Conservation (phyloP, 1,140 invertebrate species). For the Microplitis demolitor region DNA sequence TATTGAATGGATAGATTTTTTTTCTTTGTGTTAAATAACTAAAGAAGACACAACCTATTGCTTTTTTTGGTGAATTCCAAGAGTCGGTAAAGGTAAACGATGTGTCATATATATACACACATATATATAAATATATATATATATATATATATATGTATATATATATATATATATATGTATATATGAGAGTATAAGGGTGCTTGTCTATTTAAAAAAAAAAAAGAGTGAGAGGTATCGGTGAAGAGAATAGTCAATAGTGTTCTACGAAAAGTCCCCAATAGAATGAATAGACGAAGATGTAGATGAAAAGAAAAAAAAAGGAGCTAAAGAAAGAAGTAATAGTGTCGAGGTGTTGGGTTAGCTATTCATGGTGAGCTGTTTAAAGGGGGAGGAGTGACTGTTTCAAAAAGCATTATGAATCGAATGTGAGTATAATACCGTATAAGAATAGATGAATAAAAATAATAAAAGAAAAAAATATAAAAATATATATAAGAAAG, state of each 20-base stretch:
- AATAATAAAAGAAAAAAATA: neutral
- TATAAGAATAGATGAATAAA: neutral
- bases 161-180: too few relatives aligned
- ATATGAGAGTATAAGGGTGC: neutral
- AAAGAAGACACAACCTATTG: neutral
- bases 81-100: neutral
- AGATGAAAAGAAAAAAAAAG: too few relatives aligned
- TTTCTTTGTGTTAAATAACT: neutral
- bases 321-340: constrained; percentile 9
- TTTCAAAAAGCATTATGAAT: constrained; percentile 2
- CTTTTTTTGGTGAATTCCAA: constrained; percentile 20
- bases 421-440: neutral
- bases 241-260: neutral
- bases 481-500: neutral
- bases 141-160: too few relatives aligned
- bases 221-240: neutral
- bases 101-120: too few relatives aligned
- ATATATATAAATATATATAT: too few relatives aligned
- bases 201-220: neutral
- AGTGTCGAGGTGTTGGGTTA: constrained; percentile 27
- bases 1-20: neutral
- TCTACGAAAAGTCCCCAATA: constrained; percentile 25
- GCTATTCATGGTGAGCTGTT: constrained; percentile 20
- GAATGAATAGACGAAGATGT: too few relatives aligned
- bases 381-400: constrained; percentile 7